Base-by-base conservation (phyloP, 2,888 invertebrate genomes). In the Liodrosophila aerea region DNA sequence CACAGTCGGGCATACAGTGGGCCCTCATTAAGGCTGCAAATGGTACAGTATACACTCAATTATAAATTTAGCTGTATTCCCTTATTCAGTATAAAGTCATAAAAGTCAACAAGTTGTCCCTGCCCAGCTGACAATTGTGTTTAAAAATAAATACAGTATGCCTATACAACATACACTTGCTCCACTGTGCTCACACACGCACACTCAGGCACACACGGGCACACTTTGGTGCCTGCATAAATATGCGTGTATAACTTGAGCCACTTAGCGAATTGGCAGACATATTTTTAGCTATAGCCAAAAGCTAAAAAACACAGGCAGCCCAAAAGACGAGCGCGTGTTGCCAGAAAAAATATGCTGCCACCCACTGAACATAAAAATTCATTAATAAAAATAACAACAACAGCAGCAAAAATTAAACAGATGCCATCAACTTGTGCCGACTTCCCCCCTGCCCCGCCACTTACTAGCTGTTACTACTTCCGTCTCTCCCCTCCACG, bases 221-320 rank as follows among this genome's bases (percentile, higher is more conserved):
- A 45, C 29, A 22, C 13, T 7, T 31, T 13, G 15, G 33, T 18
- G 39, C 41, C 41, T 11, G 16, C 30, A 36, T 4, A 34, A 1
- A 12, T 27, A 15, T 39, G 18, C 7, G n/a, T 45, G 29, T 64
- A 61, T 62, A 54, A 46, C 46, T 73, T 71, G 76, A 78, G 82
- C 76, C 82, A 77, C 77, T 77, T 77, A 78, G 67, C 71, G 71
- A 73, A 76, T 82, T 82, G 77, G 80, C 80, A 59, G 83, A 73
- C 78, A 82, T 78, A 82, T 78, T 78, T 78, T 82, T 78, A 77
- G 64, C 51, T 37, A 60, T 64, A 51, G 77, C 65, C 69, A 54
- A 63, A 70, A 73, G 73, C 75, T 56, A 67, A 67, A 77, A 71
- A 67, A 57, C 70, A 63, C 66, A 71, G 57, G 59, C 70, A 53